A percentile compares a stretch with the other conserved stretches of the same genome.
phyloP scores from a whole-genome alignment of 1,140 invertebrate genomes.

The Oryctes rhinoceros region DNA sequence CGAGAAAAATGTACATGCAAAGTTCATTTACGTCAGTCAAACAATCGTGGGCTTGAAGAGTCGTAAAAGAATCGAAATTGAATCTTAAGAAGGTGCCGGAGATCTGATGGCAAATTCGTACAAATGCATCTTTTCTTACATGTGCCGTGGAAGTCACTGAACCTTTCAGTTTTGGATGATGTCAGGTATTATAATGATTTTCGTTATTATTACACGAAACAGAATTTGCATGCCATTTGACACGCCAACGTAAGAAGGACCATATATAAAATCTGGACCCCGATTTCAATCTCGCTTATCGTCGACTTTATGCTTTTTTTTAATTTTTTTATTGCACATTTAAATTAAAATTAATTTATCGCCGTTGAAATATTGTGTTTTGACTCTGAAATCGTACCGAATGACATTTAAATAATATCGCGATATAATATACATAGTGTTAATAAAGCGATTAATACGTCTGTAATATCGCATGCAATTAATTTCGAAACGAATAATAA shows the following conservation, averaged over 20 bases:
- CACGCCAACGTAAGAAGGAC: conserved; percentile 10
- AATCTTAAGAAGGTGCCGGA: not conserved
- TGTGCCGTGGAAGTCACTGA: not conserved
- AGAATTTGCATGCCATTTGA: conserved; percentile 5
- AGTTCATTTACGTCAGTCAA: no score
- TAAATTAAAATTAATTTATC: no score
- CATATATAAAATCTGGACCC: not conserved
- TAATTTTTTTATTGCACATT: no score
- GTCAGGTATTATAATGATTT: not conserved
- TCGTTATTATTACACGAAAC: conserved; percentile 11
- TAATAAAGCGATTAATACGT: not conserved
- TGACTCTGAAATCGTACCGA: no score
- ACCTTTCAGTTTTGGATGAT: not conserved
- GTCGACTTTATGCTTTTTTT: not conserved
- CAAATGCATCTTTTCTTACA: not conserved
- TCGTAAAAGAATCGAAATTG: not conserved
- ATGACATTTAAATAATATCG: no score
- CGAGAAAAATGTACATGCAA: no score
- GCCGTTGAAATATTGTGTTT: no score
- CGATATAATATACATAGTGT: not conserved
- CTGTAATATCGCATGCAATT: not conserved
- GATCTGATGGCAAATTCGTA: not conserved
- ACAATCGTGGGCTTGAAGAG: conserved; percentile 10
- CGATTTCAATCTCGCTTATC: not conserved
- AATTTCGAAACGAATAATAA: not conserved